Conservation (phyloP, 2,113 vertebrate genomes). For the Clarias batrachus region DNA sequence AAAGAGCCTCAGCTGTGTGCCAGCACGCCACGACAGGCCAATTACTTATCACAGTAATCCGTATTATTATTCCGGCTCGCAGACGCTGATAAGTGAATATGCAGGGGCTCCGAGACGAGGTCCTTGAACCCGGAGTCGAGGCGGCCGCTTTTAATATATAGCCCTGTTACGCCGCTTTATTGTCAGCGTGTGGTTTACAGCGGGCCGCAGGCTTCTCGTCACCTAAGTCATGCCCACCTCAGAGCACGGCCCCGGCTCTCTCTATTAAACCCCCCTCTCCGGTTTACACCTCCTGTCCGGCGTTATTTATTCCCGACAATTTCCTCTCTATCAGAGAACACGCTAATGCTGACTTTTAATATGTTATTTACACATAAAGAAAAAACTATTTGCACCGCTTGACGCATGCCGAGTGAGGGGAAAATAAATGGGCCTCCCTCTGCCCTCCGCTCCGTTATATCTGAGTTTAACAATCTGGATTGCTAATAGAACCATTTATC, state of each 20-base stretch:
- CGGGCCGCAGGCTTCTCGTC: slow-evolving; percentile 80
- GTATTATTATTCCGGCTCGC: slow-evolving; percentile 68
- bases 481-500: slow-evolving; percentile 99
- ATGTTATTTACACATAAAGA: slow-evolving; percentile 98
- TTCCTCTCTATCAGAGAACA: slow-evolving; percentile 89
- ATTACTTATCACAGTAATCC: slow-evolving; percentile 68
- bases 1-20: slow-evolving; percentile 56
- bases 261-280: slow-evolving; percentile 77
- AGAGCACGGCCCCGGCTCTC: slow-evolving; percentile 71
- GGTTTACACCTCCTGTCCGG: slow-evolving; percentile 87
- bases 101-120: slow-evolving; percentile 52
- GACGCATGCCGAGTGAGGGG: slow-evolving; percentile 67
- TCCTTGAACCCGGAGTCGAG: slow-evolving; percentile 69
- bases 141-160: slow-evolving; percentile 71
- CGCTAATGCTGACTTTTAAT: slow-evolving; percentile 96
- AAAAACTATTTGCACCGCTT: slow-evolving; percentile 89
- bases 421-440: slow-evolving; percentile 84
- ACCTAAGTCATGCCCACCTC: slow-evolving; percentile 91
- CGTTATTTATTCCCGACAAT: slow-evolving; percentile 96
- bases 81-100: slow-evolving; percentile 67
- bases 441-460: slow-evolving; percentile 86
- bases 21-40: slow-evolving; percentile 58
- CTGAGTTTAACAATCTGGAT: slow-evolving; percentile 97
- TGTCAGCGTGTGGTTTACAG: slow-evolving; percentile 82
- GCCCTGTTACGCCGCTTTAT: slow-evolving; percentile 76